Evolutionary conservation across 2,888 invertebrate genomes (phyloP).

Genomic region (Drosophila mimica): DNA sequence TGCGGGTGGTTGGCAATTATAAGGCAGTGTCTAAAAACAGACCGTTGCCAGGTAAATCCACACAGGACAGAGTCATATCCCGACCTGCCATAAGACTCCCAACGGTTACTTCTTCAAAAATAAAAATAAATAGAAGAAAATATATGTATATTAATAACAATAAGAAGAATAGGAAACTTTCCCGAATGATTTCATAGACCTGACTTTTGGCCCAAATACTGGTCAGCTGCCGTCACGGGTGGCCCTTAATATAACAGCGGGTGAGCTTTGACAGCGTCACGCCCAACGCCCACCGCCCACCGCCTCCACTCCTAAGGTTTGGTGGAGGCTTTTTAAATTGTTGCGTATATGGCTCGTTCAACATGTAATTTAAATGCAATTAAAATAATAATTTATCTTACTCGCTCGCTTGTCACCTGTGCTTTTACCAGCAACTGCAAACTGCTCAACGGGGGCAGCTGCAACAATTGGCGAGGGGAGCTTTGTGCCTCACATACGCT

Average conservation of each 20-base stretch:
- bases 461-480: neutral
- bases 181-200: slow-evolving; percentile 32
- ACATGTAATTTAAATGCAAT: slow-evolving; percentile 79
- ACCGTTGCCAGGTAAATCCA: slow-evolving; percentile 40
- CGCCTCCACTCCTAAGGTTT: neutral
- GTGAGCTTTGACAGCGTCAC: slow-evolving; percentile 45
- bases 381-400: slow-evolving; percentile 81
- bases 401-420: slow-evolving; percentile 68
- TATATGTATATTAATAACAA: neutral
- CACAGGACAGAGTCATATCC: slow-evolving; percentile 4
- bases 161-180: slow-evolving; percentile 37
- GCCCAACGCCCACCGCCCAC: slow-evolving; percentile 3
- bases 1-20: slow-evolving; percentile 76
- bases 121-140: neutral
- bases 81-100: slow-evolving; percentile 8
- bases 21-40: slow-evolving; percentile 36
- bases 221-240: slow-evolving; percentile 49
- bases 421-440: slow-evolving; percentile 8
- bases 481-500: slow-evolving; percentile 50
- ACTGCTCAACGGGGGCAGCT: slow-evolving; percentile 6
- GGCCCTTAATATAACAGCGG: slow-evolving; percentile 67
- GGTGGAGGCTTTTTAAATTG: slow-evolving; percentile 57
- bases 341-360: slow-evolving; percentile 63
- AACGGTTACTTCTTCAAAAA: slow-evolving; percentile 1
- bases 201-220: slow-evolving; percentile 40